A percentile compares a stretch with the other conserved stretches of the same genome.
These are phyloP conservation scores for Blera fallax DNA, from an alignment of 2,888 invertebrate genomes.

Conservation along the genomic window DNA sequence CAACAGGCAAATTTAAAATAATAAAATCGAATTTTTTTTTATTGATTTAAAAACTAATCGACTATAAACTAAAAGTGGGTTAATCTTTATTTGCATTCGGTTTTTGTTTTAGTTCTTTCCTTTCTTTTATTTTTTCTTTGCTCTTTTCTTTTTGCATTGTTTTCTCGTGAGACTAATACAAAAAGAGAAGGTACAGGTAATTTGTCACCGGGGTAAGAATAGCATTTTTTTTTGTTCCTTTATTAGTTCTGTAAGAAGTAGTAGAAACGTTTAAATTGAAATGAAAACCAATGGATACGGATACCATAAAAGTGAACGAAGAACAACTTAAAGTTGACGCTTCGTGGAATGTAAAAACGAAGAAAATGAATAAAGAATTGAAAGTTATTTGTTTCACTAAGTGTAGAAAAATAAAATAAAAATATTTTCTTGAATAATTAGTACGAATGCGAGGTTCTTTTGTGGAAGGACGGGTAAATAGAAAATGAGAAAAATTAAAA, in stretches of 20 bases:
- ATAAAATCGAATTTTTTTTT: background rate
- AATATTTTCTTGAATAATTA: background rate
- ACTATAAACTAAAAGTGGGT: slow-evolving; percentile 2
- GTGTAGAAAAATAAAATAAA: background rate
- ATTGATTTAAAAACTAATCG: slow-evolving; percentile 14
- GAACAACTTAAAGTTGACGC: slow-evolving; percentile 52
- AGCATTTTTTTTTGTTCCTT: background rate
- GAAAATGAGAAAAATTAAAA: background rate
- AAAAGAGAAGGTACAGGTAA: background rate
- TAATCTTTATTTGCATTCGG: slow-evolving; percentile 32
- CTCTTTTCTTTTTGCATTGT: background rate
- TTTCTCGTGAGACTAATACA: background rate
- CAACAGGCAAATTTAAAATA: background rate
- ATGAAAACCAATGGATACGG: slow-evolving; percentile 53
- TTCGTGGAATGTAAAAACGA: slow-evolving; percentile 13
- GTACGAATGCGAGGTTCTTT: too few relatives aligned
- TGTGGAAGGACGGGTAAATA: too few relatives aligned
- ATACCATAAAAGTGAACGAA: slow-evolving; percentile 60
- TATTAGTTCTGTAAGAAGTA: background rate
- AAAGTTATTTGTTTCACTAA: background rate
- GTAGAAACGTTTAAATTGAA: slow-evolving; percentile 50
- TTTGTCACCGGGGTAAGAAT: background rate
- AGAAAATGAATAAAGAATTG: background rate
- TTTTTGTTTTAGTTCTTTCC: background rate
- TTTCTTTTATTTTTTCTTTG: background rate